These are phyloP conservation scores for Ciona savignyi DNA, from an alignment of 23 tunicate genomes.

Conservation along the genomic window DNA sequence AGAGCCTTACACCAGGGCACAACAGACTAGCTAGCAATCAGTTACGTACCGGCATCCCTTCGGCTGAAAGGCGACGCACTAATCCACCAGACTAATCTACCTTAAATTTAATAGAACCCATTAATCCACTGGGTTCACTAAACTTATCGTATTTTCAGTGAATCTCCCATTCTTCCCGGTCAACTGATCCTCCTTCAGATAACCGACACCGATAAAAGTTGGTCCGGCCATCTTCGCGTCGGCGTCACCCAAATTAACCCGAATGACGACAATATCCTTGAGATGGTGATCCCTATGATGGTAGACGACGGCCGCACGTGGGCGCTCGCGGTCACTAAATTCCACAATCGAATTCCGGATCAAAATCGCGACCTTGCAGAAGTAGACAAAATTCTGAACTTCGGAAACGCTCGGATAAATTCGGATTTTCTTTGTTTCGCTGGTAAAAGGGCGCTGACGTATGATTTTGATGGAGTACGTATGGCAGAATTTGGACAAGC, in stretches of 20 bases:
- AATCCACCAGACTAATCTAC: no score
- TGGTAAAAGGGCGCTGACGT: constrained; percentile 15
- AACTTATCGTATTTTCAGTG: constrained; percentile 28
- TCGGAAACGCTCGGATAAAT: constrained; percentile 12
- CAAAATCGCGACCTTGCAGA: constrained; percentile 8
- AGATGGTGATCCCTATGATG: constrained; percentile 36
- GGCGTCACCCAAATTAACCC: constrained; percentile 38
- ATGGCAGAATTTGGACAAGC: constrained; percentile 44
- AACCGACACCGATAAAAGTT: constrained; percentile 24
- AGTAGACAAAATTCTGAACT: not conserved
- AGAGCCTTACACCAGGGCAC: no score
- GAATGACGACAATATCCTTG: constrained; percentile 8
- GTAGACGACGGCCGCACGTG: constrained; percentile 15
- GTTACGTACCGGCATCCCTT: no score
- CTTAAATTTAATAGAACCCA: no score
- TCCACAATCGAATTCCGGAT: constrained; percentile 19
- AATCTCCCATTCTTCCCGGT: constrained; percentile 35
- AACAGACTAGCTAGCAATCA: no score
- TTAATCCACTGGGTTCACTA: no score
- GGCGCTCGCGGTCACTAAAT: constrained; percentile 33
- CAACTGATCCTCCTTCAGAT: constrained; percentile 25
- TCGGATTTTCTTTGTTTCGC: constrained; percentile 12
- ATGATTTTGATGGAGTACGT: constrained; percentile 6
- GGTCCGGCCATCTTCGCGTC: constrained; percentile 39
- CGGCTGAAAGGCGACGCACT: no score